Conservation (phyloP, 2,113 vertebrate genomes). For the Rallus limicola region DNA sequence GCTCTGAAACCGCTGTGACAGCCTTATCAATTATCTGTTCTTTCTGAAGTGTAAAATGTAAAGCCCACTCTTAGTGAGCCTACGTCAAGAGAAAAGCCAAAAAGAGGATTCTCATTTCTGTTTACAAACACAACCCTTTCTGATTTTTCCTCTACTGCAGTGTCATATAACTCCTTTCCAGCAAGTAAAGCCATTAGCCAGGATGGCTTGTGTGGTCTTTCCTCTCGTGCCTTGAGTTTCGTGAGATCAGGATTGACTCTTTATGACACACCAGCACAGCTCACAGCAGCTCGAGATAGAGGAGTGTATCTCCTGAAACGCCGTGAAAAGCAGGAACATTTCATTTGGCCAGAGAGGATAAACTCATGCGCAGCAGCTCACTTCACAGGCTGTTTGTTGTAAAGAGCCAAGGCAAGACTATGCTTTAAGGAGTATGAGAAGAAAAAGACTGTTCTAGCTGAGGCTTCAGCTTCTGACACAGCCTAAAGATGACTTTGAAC, state of each 20-base stretch:
- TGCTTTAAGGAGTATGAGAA: neutral
- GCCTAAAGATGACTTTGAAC: neutral
- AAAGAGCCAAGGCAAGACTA: neutral
- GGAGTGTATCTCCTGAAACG: neutral
- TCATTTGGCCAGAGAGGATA: neutral
- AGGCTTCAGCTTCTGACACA: neutral
- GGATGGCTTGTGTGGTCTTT: neutral
- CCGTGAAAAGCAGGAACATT: neutral
- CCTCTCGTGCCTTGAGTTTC: neutral
- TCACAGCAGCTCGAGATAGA: neutral
- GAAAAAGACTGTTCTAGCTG: neutral
- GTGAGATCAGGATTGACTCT: neutral
- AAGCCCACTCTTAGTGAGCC: neutral
- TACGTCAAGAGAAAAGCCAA: neutral
- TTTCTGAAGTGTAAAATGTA: neutral
- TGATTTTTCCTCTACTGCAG: neutral
- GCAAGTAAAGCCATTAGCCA: neutral
- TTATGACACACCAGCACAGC: neutral
- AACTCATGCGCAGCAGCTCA: neutral
- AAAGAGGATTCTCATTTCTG: neutral
- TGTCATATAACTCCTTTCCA: neutral
- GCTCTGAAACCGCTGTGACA: neutral
- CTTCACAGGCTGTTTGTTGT: neutral
- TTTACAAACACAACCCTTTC: neutral
- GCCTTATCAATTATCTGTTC: neutral